Conservation (phyloP, 2,113 vertebrate species). For the Mesocricetus auratus region DNA sequence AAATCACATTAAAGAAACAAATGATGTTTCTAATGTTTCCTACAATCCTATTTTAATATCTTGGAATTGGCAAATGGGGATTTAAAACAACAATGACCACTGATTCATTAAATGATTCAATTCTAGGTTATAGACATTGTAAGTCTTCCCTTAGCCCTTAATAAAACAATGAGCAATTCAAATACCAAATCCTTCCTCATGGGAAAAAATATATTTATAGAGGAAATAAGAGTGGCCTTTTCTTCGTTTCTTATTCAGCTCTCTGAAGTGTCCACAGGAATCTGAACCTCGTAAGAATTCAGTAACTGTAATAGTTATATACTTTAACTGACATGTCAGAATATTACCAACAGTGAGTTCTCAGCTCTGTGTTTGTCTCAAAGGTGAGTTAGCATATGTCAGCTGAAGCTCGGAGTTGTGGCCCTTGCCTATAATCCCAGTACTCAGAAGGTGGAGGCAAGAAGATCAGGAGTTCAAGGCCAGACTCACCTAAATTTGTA, state of each 20-base stretch:
- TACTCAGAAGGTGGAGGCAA: background rate
- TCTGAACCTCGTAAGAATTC: background rate
- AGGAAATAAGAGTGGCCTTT: background rate
- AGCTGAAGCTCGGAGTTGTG: background rate
- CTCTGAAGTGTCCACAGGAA: background rate
- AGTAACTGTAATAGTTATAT: background rate
- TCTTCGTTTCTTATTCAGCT: background rate
- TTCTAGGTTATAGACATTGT: background rate
- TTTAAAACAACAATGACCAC: constrained; percentile 22
- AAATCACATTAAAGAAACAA: constrained; percentile 40
- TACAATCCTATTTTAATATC: background rate
- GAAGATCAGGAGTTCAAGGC: background rate
- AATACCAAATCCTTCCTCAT: background rate
- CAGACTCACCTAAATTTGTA: background rate
- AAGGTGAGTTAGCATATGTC: background rate
- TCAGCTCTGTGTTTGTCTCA: background rate
- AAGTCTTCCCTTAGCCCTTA: background rate
- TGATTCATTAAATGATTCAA: constrained; percentile 12
- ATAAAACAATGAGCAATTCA: background rate
- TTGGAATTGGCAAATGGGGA: constrained; percentile 36
- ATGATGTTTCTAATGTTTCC: background rate
- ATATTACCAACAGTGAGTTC: background rate
- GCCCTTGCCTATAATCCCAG: background rate
- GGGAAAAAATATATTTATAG: background rate
- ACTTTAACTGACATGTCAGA: background rate